Percentiles rank a stretch among this genome's conserved stretches.
Conservation (phyloP, 92 coral and sea anemone genomes). For the Umimayanthus kanabou region DNA sequence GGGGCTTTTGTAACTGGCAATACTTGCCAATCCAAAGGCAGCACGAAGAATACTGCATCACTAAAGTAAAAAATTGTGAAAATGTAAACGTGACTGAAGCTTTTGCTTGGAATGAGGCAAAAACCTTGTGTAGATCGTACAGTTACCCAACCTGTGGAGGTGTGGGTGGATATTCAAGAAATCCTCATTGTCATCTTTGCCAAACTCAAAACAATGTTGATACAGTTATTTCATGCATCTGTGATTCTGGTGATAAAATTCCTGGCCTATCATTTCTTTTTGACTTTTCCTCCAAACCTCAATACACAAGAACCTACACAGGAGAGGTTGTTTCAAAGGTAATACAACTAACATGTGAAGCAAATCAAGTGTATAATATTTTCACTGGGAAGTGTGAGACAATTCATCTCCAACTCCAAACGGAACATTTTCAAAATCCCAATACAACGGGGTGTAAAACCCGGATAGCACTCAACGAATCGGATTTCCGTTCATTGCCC, state of each 20-base stretch:
- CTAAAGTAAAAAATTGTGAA: not conserved
- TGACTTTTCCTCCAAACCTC: constrained; percentile 22
- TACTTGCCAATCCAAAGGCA: too few species aligned
- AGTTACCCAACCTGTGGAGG: not conserved
- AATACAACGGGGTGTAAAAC: not conserved
- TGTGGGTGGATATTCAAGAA: not conserved
- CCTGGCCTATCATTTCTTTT: constrained; percentile 7
- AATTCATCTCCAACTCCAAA: not conserved
- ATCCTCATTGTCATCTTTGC: constrained; percentile 2
- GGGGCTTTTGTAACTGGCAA: too few species aligned
- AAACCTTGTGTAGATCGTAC: constrained; percentile 3
- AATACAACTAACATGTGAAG: not conserved
- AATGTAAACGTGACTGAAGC: not conserved
- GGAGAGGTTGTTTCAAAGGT: not conserved
- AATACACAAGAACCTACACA: not conserved
- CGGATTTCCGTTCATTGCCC: not conserved
- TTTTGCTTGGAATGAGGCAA: not conserved
- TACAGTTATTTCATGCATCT: not conserved
- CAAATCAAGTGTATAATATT: not conserved
- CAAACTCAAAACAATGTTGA: not conserved
- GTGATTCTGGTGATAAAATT: not conserved
- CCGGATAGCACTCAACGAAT: not conserved
- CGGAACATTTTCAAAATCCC: not conserved
- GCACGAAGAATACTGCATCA: not conserved
- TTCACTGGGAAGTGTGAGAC: not conserved